phyloP scores from a whole-genome alignment of 2,113 vertebrate genomes.

The Indri indri region DNA sequence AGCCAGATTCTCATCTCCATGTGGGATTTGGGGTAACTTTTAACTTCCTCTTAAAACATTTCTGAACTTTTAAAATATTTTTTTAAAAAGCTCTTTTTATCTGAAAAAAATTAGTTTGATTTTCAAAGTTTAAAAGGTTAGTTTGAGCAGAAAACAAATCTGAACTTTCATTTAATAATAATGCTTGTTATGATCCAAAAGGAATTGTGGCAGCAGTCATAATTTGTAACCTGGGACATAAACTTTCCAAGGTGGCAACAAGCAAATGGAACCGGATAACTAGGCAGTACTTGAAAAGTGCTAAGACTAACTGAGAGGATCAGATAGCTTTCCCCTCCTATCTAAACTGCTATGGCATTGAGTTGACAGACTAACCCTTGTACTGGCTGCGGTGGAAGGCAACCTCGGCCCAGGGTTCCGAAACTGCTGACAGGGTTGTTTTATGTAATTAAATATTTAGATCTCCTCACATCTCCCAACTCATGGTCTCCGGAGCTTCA shows the following conservation, averaged over 20 bases:
- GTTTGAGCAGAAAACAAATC: constrained; percentile 7
- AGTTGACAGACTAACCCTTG: neutral
- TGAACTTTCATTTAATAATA: constrained; percentile 27
- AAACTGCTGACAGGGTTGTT: neutral
- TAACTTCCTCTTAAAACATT: constrained; percentile 20
- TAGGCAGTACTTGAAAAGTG: neutral
- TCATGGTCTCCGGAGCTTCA: neutral
- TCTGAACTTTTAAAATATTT: neutral
- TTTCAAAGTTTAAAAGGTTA: constrained; percentile 8
- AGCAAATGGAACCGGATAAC: neutral
- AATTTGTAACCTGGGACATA: neutral
- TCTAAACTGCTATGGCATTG: neutral
- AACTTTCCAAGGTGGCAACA: neutral
- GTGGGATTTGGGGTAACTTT: neutral
- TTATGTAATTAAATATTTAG: neutral
- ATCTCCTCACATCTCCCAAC: neutral
- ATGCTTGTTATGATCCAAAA: neutral
- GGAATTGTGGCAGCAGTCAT: neutral
- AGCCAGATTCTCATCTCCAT: constrained; percentile 47
- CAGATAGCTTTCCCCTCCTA: neutral
- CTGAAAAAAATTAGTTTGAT: neutral
- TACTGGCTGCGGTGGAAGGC: neutral
- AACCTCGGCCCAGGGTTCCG: neutral
- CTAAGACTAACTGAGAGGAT: neutral
- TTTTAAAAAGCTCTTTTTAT: neutral